A percentile compares a stretch with the other conserved stretches of the same genome.
Evolutionary conservation across 1,140 invertebrate species (phyloP).

Genomic region (Drosophila nigromelanica): DNA sequence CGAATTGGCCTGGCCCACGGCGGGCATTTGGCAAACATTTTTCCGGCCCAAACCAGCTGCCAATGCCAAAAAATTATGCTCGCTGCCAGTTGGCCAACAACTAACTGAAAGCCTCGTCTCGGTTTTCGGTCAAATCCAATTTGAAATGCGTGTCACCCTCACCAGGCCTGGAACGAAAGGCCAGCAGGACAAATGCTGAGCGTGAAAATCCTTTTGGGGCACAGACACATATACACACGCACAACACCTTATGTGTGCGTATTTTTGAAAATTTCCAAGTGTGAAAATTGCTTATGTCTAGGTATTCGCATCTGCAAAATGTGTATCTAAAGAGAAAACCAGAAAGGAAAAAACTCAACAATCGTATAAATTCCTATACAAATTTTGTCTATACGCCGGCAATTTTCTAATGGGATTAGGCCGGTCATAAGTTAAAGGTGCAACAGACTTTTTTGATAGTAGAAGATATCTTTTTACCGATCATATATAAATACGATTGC

Average conservation of each 20-base stretch:
- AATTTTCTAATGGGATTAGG: conserved; percentile 42
- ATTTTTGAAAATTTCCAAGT: conserved; percentile 54
- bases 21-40: conserved; percentile 16
- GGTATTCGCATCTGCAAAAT: conserved; percentile 67
- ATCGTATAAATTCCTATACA: conserved; percentile 42
- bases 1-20: conserved; percentile 15
- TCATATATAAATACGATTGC: no score
- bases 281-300: conserved; percentile 71
- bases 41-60: conserved; percentile 54
- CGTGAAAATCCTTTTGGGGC: conserved; percentile 69
- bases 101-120: conserved; percentile 53
- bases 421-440: background rate
- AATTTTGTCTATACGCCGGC: conserved; percentile 6
- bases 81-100: conserved; percentile 67
- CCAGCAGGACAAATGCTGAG: conserved; percentile 56
- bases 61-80: conserved; percentile 64
- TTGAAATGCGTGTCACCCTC: conserved; percentile 72
- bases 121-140: conserved; percentile 66
- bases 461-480: no score
- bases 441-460: background rate
- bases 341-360: conserved; percentile 12
- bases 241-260: background rate
- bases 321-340: conserved; percentile 14
- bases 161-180: conserved; percentile 55
- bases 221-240: conserved; percentile 5